A percentile compares a stretch with the other conserved stretches of the same genome.
Conservation (phyloP, 1,140 invertebrate genomes). For the Littorina saxatilis region DNA sequence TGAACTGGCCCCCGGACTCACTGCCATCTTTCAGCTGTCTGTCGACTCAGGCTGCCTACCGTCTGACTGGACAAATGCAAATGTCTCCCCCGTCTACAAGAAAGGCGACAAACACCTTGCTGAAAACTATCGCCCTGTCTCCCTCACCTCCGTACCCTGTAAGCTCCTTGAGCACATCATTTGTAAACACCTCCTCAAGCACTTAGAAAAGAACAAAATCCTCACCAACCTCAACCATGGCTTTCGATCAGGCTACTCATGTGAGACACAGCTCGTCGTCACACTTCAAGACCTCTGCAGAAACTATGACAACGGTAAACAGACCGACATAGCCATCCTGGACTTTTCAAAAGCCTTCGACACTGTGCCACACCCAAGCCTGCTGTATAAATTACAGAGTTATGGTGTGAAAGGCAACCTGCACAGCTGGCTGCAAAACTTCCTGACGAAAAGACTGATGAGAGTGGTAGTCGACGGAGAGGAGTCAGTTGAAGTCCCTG, state of each 20-base stretch:
- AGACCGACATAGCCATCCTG: neutral
- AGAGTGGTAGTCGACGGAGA: neutral
- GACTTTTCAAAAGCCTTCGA: neutral
- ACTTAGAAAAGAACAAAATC: neutral
- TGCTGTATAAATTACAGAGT: neutral
- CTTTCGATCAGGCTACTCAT: neutral
- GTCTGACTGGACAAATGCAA: constrained; percentile 31
- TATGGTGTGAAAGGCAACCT: neutral
- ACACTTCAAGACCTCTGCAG: neutral
- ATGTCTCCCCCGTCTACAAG: constrained; percentile 30
- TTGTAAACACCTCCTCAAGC: neutral
- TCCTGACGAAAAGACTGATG: neutral
- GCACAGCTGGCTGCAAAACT: neutral
- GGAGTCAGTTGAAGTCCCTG: neutral
- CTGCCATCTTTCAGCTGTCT: constrained; percentile 26
- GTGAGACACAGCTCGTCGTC: neutral
- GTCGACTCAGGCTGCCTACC: constrained; percentile 12
- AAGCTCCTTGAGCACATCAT: neutral
- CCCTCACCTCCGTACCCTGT: constrained; percentile 5
- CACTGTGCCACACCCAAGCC: neutral
- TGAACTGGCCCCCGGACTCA: neutral
- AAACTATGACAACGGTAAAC: neutral
- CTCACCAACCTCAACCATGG: neutral
- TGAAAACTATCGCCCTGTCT: constrained; percentile 40
- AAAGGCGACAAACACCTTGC: constrained; percentile 36